Percentiles rank a stretch among this genome's conserved stretches.
Conservation (phyloP, 1,140 invertebrate genomes). For the Drosophila arizonae region DNA sequence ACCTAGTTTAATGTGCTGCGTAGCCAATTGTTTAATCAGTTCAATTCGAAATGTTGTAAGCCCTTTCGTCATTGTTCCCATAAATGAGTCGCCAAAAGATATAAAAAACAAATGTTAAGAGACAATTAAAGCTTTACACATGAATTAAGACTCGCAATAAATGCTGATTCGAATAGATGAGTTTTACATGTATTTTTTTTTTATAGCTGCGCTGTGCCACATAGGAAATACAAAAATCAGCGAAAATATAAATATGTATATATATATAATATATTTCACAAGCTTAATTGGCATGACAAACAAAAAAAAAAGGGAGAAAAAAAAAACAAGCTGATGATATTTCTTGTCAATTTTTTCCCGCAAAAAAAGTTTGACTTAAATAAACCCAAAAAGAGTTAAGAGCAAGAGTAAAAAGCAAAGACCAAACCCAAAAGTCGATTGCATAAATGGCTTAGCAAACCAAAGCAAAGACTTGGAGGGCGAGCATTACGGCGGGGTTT, state of each 20-base stretch:
- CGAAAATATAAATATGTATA: conserved; percentile 8
- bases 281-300: conserved; percentile 68
- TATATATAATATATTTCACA: conserved; percentile 48
- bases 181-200: conserved; percentile 2
- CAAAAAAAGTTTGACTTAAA: conserved; percentile 16
- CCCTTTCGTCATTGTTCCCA: conserved; percentile 5
- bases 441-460: conserved; percentile 46
- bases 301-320: conserved; percentile 39
- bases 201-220: conserved; percentile 10
- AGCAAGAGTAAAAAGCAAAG: conserved; percentile 7
- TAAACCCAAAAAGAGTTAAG: conserved; percentile 12
- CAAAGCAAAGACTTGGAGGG: conserved; percentile 25
- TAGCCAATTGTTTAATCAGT: background rate
- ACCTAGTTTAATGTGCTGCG: background rate
- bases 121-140: conserved; percentile 32
- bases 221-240: conserved; percentile 56
- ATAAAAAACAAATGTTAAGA: conserved; percentile 23
- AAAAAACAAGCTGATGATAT: conserved; percentile 31
- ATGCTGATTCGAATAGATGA: conserved; percentile 6
- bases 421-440: conserved; percentile 34
- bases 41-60: background rate
- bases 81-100: conserved; percentile 7
- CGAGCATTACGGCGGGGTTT: background rate
- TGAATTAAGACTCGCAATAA: conserved; percentile 4
- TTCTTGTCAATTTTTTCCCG: conserved; percentile 10